Conservation (phyloP, 2,113 vertebrate genomes). For the Chamaea fasciata region DNA sequence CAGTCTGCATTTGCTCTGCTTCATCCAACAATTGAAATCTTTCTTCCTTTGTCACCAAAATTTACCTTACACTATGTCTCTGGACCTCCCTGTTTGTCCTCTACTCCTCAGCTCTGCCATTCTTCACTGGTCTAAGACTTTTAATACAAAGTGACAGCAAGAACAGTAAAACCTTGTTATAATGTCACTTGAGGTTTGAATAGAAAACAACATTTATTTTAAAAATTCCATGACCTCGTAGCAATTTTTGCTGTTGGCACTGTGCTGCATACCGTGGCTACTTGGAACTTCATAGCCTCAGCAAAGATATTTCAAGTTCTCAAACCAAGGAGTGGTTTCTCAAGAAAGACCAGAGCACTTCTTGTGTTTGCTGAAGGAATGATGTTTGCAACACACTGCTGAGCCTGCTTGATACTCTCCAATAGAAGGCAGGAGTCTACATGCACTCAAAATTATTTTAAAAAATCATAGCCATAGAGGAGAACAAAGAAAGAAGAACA, state of each 20-base stretch:
- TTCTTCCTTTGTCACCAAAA: not conserved
- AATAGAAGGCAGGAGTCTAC: not conserved
- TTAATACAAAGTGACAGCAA: conserved; percentile 27
- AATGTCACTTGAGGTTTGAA: conserved; percentile 43
- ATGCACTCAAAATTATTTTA: not conserved
- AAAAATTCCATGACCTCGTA: not conserved
- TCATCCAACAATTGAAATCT: not conserved
- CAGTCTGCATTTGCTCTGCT: not conserved
- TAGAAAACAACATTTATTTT: conserved; percentile 33
- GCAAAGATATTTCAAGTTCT: not conserved
- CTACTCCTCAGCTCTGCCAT: conserved; percentile 12
- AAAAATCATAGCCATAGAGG: not conserved
- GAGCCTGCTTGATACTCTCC: not conserved
- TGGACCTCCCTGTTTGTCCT: not conserved
- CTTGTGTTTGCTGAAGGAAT: not conserved
- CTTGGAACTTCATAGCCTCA: not conserved
- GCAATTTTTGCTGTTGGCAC: not conserved
- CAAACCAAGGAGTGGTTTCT: not conserved
- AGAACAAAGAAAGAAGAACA: not conserved
- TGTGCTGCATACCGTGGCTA: not conserved
- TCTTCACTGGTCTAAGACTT: not conserved
- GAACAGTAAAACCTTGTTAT: conserved; percentile 36
- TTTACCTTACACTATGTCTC: not conserved
- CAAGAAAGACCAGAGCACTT: not conserved
- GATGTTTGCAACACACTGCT: not conserved